A percentile compares a stretch with the other conserved stretches of the same genome.
Evolutionary conservation across 2,113 vertebrate genomes (phyloP).

Genomic region (Rhinoptilus africanus): DNA sequence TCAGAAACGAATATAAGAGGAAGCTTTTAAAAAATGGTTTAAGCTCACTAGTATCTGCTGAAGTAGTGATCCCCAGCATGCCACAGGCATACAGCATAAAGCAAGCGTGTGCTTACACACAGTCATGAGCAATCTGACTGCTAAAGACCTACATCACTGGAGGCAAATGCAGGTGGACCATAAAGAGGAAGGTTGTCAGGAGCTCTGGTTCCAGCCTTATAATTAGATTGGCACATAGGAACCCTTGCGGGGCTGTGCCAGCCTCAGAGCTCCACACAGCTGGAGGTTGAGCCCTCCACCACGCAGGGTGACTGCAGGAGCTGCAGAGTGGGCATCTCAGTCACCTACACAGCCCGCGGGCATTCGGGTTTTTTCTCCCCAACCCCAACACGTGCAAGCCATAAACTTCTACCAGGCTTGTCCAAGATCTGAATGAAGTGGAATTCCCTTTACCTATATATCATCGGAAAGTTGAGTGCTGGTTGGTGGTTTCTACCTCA

Average conservation of each 20-base stretch:
- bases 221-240: neutral
- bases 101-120: neutral
- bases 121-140: neutral
- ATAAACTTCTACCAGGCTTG: neutral
- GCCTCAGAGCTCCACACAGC: neutral
- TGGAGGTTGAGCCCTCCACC: neutral
- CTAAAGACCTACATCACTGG: neutral
- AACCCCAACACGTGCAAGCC: neutral
- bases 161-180: neutral
- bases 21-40: neutral
- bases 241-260: neutral
- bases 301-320: rapidly evolving
- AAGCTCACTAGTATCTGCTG: neutral
- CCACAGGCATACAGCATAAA: neutral
- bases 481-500: neutral
- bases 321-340: neutral
- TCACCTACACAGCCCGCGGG: neutral
- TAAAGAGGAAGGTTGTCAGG: neutral
- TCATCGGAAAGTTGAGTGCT: rapidly evolving
- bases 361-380: neutral
- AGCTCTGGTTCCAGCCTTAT: neutral
- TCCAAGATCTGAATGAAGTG: neutral
- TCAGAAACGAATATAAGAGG: neutral
- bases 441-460: neutral
- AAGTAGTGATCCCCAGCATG: neutral